Evolutionary conservation across 2,797 vertebrate species (phyloP).

Genomic region (Poecile montanus): DNA sequence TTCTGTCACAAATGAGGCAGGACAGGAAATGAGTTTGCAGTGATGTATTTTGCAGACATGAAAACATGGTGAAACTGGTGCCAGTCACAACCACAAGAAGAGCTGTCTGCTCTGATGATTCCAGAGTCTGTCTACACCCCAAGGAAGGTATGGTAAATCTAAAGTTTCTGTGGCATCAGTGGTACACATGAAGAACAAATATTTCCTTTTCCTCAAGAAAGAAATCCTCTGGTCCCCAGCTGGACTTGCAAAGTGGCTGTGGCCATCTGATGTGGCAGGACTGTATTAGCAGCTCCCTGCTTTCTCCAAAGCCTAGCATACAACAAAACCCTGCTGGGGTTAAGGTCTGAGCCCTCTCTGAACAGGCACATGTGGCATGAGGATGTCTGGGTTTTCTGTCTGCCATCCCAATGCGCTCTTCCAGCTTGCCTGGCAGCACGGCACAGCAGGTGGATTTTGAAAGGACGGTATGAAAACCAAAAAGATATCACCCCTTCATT

Average conservation of each 20-base stretch:
- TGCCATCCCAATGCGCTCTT: not conserved
- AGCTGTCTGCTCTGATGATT: not conserved
- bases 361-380: rapidly evolving
- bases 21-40: not conserved
- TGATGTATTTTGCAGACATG: not conserved
- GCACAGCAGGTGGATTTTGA: not conserved
- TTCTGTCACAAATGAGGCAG: not conserved
- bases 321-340: not conserved
- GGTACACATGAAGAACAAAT: not conserved
- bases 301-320: not conserved
- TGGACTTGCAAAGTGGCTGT: not conserved
- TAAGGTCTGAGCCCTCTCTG: not conserved
- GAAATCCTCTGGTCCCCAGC: not conserved
- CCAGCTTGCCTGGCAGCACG: not conserved
- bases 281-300: not conserved
- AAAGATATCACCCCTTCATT: not conserved
- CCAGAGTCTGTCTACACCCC: not conserved
- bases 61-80: rapidly evolving
- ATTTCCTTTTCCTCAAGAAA: not conserved
- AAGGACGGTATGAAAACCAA: not conserved
- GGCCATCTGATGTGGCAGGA: not conserved
- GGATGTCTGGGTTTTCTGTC: not conserved
- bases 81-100: not conserved
- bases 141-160: not conserved
- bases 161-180: not conserved